Evolutionary conservation across 2,113 vertebrate species (phyloP).

Genomic region (Thymallus thymallus): DNA sequence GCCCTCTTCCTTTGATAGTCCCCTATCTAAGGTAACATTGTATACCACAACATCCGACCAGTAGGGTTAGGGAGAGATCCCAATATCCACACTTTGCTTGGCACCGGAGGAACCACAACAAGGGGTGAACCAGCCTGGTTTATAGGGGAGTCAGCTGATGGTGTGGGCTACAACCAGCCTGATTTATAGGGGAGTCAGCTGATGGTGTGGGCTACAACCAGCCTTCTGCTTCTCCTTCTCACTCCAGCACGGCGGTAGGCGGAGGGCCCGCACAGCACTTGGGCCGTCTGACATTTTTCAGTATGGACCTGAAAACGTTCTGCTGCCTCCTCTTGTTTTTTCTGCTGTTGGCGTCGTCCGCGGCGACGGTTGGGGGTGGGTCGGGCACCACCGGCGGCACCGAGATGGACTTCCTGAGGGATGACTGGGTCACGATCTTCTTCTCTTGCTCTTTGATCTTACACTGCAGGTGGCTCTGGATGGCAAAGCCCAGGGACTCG

Average conservation of each 20-base stretch:
- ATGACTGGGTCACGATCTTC: slow-evolving; percentile 78
- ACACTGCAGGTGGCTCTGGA: slow-evolving; percentile 96
- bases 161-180: background rate
- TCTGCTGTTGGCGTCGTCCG: slow-evolving; percentile 55
- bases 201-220: background rate
- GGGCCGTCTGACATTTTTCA: slow-evolving; percentile 90
- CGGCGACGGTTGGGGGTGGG: slow-evolving; percentile 71
- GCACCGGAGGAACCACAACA: slow-evolving; percentile 45
- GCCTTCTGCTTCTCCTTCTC: slow-evolving; percentile 53
- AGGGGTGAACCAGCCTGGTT: slow-evolving; percentile 23
- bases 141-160: background rate
- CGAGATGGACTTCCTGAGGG: slow-evolving; percentile 85
- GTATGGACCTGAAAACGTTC: slow-evolving; percentile 87
- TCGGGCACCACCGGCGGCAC: slow-evolving; percentile 57
- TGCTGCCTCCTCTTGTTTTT: slow-evolving; percentile 90
- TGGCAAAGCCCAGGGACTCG: slow-evolving; percentile 92
- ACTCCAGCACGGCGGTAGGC: slow-evolving; percentile 89
- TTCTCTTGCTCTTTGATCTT: slow-evolving; percentile 95
- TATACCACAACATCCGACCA: background rate
- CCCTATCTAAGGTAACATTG: background rate
- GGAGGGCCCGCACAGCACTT: slow-evolving; percentile 88
- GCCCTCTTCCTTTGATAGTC: slow-evolving; percentile 44
- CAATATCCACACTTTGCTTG: slow-evolving; percentile 9
- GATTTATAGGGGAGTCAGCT: slow-evolving; percentile 14
- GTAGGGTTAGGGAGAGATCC: background rate